Base-by-base conservation (phyloP, 2,888 invertebrate species). In the Scaptomyza cyrtandrae region DNA sequence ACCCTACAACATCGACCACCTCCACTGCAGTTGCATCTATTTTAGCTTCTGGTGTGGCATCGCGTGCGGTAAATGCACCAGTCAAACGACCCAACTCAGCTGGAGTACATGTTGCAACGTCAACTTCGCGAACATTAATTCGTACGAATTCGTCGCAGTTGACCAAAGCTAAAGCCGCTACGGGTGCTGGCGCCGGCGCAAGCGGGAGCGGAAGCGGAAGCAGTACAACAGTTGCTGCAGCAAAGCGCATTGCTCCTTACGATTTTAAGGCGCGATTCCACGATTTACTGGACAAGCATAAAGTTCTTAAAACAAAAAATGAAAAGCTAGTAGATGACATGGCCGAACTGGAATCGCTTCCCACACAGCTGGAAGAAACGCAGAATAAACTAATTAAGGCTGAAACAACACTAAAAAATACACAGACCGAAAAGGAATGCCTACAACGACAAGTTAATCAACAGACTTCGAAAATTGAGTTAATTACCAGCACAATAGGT, bases 201-300 rank as follows among this genome's bases (percentile, higher is more conserved):
- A 3, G 48, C 2, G 50, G 43, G 0, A 29, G 50, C 2, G 58
- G 48, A 10, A n/a, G 48, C 1, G 52, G 48, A 0, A 29, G 55
- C 3, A 61, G 48, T 11, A 24, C 54, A 2, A 24, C 59, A 27
- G 39, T 46, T 6, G 14, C 55, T 11, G 41, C 70, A 9, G 10
- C 60, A 3, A 94, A 94, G 57, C 93, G 94, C 70, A 94, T 94
- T 52, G 93, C 94, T 7, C 93, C 95, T 0, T 95, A 95, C 90
- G 95, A 95, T 84, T 95, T 93, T 72, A 95, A 95, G 90, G 94
- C 94, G 31, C 93, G 95, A 53, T 94, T 94, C 74, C 92, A 93
- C 83, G 93, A 94, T 78, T 92, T 96, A 53, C 89, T 93, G 14
- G 94, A 94, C 64, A 95, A 95, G 89, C 93, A 95, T 74, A 94